Percentiles rank a stretch among this genome's conserved stretches.
These are phyloP conservation scores for Pristionchus exspectatus DNA, from an alignment of 2,888 invertebrate genomes.

Conservation along the genomic window DNA sequence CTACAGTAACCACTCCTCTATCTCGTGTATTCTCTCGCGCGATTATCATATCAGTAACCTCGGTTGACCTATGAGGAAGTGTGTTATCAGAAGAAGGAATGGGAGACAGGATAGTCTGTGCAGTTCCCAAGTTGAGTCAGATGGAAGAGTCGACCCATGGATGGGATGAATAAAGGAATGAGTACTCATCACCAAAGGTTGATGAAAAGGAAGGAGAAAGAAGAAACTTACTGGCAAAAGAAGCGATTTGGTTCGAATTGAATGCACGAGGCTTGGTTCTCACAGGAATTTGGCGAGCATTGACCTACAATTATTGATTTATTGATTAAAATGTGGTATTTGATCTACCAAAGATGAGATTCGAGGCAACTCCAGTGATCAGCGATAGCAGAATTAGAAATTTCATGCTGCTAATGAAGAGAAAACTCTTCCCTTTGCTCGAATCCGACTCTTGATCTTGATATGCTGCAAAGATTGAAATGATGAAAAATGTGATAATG, in stretches of 20 bases:
- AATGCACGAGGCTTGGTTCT: neutral
- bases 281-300: neutral
- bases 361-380: neutral
- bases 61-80: neutral
- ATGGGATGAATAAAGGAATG: neutral
- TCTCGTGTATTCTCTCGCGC: neutral
- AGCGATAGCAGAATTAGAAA: neutral
- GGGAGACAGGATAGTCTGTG: neutral
- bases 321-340: neutral
- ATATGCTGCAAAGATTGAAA: constrained; percentile 21
- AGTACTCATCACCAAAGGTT: neutral
- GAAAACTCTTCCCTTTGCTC: neutral
- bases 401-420: constrained; percentile 6
- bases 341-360: neutral
- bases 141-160: neutral
- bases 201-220: neutral
- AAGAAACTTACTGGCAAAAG: constrained; percentile 28
- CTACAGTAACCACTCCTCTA: neutral
- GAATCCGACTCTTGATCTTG: neutral
- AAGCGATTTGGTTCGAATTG: neutral
- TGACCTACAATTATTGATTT: constrained; percentile 6
- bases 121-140: constrained; percentile 23
- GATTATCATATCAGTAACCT: constrained; percentile 28
- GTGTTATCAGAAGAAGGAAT: neutral
- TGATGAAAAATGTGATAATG: neutral